Base-by-base conservation (phyloP, 2,797 vertebrate genomes). In the Smutsia temminckii region DNA sequence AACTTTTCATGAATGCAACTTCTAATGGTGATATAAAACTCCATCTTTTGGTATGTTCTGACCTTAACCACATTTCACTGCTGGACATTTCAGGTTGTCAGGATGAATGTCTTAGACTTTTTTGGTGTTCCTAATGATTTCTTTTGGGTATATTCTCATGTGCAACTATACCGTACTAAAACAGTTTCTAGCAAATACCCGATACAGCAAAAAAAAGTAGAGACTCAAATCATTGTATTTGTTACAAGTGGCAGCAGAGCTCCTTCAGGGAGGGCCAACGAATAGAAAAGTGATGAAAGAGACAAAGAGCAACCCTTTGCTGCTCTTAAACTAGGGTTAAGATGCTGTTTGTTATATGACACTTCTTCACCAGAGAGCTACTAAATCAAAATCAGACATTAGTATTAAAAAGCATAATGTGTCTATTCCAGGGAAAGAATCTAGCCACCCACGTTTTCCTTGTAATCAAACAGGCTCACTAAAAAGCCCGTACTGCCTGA, bases 391-490 rank as follows among this genome's bases (percentile, higher is more conserved):
- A 34, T 71, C 95, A 95, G n/a, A 49, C 59, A 0, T 61, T 63
- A 53, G 57, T 94, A 46, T 95, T 92, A 71, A 86, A 46, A 95
- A 94, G 10, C 72, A 40, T 53, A 77, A 90, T 88, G 63, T 93
- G 81, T 90, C 88, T 84, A 77, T 90, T 97, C 94, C 91, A 64
- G 57, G 51, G 37, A 68, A 85, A 86, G 78, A 89, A 94, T 80
- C 95, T 87, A 92, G 95, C 96, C 91, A 92, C 96, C 95, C 81
- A 90, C 90, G 71, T 32, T 11, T 93, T 93, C 91, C 93, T 79
- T 57, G 27, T 80, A 93, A 95, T 95, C 94, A 84, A 81, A 93
- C 29, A 8, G 2, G 83, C 93, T 95, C 96, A 72, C 78, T 88
- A 40, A 95, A 97, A 89, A 95, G 40, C 64, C 0, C 37, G 0